phyloP scores from a whole-genome alignment of 2,113 vertebrate genomes.

The Brachyistius frenatus region DNA sequence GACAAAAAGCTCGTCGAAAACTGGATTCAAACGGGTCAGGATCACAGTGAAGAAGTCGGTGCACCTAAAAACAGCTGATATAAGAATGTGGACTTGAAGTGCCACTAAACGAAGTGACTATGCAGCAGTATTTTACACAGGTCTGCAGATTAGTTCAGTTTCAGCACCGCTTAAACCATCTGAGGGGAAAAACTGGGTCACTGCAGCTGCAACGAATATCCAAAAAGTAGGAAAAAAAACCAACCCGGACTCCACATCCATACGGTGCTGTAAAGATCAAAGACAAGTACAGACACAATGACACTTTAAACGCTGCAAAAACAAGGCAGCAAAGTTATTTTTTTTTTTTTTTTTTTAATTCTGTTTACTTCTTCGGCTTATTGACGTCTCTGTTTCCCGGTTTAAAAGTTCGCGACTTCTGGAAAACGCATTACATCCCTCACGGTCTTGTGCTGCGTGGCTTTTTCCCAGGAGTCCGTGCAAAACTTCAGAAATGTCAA shows the following conservation, averaged over 20 bases:
- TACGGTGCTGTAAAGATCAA: slow-evolving; percentile 3
- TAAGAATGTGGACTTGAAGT: background rate
- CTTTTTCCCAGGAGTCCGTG: slow-evolving; percentile 56
- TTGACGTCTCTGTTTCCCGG: slow-evolving; percentile 53
- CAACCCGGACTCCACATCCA: background rate
- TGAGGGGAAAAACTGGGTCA: slow-evolving; percentile 43
- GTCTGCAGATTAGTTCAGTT: slow-evolving; percentile 18
- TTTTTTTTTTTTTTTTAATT: background rate
- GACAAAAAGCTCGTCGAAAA: too few species aligned
- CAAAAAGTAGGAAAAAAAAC: slow-evolving; percentile 1
- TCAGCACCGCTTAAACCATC: slow-evolving; percentile 13
- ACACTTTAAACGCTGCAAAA: background rate
- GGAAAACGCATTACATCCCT: slow-evolving; percentile 66
- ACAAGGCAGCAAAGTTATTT: background rate
- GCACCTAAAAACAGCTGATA: slow-evolving; percentile 1
- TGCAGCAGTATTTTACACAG: slow-evolving; percentile 23
- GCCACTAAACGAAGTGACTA: slow-evolving; percentile 7
- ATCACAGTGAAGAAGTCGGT: background rate
- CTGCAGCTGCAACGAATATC: slow-evolving; percentile 29
- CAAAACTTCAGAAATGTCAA: slow-evolving; percentile 72
- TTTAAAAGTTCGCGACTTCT: slow-evolving; percentile 63
- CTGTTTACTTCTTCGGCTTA: slow-evolving; percentile 34
- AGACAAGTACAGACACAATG: background rate
- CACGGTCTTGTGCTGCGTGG: slow-evolving; percentile 42
- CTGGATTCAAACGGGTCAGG: too few species aligned